These are phyloP conservation scores for Liodrosophila aerea DNA, from an alignment of 2,888 invertebrate species.

Conservation along the genomic window DNA sequence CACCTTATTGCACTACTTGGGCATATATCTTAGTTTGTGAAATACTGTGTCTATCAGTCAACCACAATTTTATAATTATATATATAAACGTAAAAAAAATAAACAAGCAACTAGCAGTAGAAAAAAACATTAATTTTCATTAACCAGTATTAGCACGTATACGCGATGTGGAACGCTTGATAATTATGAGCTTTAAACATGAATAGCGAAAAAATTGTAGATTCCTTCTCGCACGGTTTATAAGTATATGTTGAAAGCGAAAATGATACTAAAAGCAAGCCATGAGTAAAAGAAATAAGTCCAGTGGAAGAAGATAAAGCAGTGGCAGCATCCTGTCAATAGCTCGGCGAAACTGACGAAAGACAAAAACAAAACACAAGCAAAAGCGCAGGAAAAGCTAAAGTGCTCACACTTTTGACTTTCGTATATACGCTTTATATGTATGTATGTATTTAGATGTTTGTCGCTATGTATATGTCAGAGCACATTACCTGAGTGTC, in stretches of 20 bases:
- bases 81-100: constrained; percentile 24
- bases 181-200: constrained; percentile 69
- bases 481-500: constrained; percentile 33
- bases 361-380: constrained; percentile 35
- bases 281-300: neutral
- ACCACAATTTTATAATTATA: too few species aligned
- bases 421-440: constrained; percentile 15
- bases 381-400: constrained; percentile 22
- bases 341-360: constrained; percentile 43
- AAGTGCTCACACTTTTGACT: constrained; percentile 37
- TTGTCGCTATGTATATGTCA: neutral
- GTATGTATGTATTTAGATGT: neutral
- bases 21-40: too few species aligned
- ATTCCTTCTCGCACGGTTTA: neutral
- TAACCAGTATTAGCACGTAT: constrained; percentile 51
- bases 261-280: constrained; percentile 17
- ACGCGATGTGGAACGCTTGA: constrained; percentile 60
- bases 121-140: constrained; percentile 61
- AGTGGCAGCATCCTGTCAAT: constrained; percentile 46
- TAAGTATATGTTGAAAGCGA: constrained; percentile 39
- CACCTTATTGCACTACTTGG: too few species aligned
- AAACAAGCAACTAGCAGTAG: constrained; percentile 63
- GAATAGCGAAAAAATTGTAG: constrained; percentile 35
- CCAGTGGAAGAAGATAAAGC: neutral
- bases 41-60: too few species aligned